Evolutionary conservation across 2,888 invertebrate genomes (phyloP), one percentile per base, ranked within the genome.

Genomic region (Pammene aurita): DNA sequence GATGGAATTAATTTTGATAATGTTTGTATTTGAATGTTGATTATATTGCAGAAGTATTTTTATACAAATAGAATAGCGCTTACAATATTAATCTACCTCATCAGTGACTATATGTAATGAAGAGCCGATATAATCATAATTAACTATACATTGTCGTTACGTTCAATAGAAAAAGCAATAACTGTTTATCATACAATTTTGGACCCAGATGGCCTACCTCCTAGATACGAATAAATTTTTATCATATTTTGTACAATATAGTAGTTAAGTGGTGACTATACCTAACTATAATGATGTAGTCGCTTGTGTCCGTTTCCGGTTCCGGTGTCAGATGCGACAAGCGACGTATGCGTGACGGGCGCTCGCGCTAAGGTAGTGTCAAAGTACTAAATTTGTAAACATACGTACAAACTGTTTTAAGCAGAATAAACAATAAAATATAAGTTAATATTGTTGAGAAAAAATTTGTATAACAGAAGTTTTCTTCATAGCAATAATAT

Each of bases 11-110:
- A 86, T 90, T 90, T 90, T 90, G 88, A 90, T 91, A 89, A 87
- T 89, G 87, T 89, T 91, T 89, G 88, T 91, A 91, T 90, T 90
- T 91, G 78, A 89, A 88, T 90, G 92, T 92, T 91, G 82, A 89
- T 87, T 90, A 90, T 91, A 91, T 89, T 88, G 84, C 91, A 90
- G 84, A 92, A 91, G 86, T 92, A 92, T 92, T 92, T 92, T 92
- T 92, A 92, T 92, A 92, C 87, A 88, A 81, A 86, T 87, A 87
- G 84, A 85, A 82, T 86, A 77, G 87, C 87, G 87, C 78, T 83
- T 78, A 84, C 86, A 87, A 85, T 81, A 83, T 85, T 85, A 78
- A 89, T 85, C 92, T 92, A 92, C 92, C 92, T 92, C 92, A 90
- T 80, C 86, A 86, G 84, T 80, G 81, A 85, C 82, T 85, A 82